Percentiles rank a stretch among this genome's conserved stretches.
Conservation (phyloP, 2,113 vertebrate species). For the Plotosus lineatus region DNA sequence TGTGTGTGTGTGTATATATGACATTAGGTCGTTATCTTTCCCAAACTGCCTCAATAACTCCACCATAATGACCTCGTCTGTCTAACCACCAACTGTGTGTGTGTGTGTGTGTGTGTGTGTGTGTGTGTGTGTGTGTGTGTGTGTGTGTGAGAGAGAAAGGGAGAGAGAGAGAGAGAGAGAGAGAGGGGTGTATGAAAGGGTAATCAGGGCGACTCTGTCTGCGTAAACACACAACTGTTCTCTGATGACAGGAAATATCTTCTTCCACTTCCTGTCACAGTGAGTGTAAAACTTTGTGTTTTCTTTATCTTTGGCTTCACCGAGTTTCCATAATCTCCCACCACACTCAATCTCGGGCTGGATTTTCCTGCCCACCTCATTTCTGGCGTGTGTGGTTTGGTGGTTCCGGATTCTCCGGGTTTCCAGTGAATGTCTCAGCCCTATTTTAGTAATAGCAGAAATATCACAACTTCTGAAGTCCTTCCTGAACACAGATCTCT, state of each 20-base stretch:
- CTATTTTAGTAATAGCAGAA: too few relatives aligned
- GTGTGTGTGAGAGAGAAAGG: not conserved
- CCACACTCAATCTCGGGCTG: too few relatives aligned
- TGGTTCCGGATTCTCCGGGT: too few relatives aligned
- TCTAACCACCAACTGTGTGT: not conserved
- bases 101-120: not conserved
- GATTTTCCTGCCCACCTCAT: too few relatives aligned
- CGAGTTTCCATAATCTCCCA: too few relatives aligned
- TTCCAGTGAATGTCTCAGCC: too few relatives aligned
- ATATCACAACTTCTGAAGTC: too few relatives aligned
- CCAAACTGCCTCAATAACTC: slow-evolving; percentile 12
- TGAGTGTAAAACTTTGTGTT: not conserved
- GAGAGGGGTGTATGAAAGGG: not conserved
- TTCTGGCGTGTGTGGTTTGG: too few relatives aligned
- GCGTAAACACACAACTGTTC: slow-evolving; percentile 17
- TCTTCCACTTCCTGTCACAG: not conserved
- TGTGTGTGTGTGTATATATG: not conserved
- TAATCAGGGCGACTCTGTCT: not conserved
- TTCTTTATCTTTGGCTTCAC: too few relatives aligned
- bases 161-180: not conserved
- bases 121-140: not conserved
- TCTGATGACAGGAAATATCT: not conserved
- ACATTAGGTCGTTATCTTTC: not conserved
- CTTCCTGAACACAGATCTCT: too few relatives aligned
- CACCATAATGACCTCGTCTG: not conserved